Percentiles rank a stretch among this genome's conserved stretches.
phyloP scores from a whole-genome alignment of 2,113 vertebrate species.

The Trogon surrucura region DNA sequence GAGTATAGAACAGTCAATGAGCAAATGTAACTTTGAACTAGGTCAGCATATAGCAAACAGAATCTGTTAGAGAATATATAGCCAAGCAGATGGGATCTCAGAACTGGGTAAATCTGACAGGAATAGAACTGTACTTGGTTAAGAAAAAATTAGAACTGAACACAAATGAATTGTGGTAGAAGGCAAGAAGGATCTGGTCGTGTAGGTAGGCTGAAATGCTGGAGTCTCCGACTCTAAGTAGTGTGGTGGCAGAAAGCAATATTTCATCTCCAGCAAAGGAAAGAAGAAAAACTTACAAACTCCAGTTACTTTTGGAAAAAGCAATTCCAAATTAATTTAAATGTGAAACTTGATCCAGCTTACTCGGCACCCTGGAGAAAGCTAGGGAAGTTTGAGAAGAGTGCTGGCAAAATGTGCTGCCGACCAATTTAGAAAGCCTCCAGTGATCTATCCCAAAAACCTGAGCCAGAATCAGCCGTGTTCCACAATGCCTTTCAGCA shows the following conservation, averaged over 20 bases:
- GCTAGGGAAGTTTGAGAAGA: slow-evolving; percentile 29
- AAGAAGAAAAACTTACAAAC: slow-evolving; percentile 31
- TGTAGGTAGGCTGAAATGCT: neutral
- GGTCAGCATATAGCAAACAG: slow-evolving; percentile 50
- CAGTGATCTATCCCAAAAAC: neutral
- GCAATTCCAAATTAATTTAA: slow-evolving; percentile 57
- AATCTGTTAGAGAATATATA: slow-evolving; percentile 44
- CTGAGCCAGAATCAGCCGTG: neutral
- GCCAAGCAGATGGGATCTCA: slow-evolving; percentile 59
- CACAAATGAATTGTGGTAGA: slow-evolving; percentile 48
- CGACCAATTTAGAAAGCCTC: slow-evolving; percentile 46
- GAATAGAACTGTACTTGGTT: slow-evolving; percentile 56
- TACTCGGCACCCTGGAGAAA: slow-evolving; percentile 34
- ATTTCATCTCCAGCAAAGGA: neutral
- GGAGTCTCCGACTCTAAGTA: neutral
- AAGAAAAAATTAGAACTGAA: slow-evolving; percentile 29
- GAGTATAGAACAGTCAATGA: slow-evolving; percentile 26
- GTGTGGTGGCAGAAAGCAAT: neutral
- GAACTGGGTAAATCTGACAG: slow-evolving; percentile 54
- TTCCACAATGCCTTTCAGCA: slow-evolving; percentile 3
- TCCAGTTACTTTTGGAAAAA: slow-evolving; percentile 22
- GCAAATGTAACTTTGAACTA: slow-evolving; percentile 64
- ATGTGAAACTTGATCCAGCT: slow-evolving; percentile 32
- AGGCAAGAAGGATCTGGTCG: neutral
- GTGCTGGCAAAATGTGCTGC: slow-evolving; percentile 32